Conservation (phyloP, 2,797 vertebrate species). For the Ateles fusciceps region DNA sequence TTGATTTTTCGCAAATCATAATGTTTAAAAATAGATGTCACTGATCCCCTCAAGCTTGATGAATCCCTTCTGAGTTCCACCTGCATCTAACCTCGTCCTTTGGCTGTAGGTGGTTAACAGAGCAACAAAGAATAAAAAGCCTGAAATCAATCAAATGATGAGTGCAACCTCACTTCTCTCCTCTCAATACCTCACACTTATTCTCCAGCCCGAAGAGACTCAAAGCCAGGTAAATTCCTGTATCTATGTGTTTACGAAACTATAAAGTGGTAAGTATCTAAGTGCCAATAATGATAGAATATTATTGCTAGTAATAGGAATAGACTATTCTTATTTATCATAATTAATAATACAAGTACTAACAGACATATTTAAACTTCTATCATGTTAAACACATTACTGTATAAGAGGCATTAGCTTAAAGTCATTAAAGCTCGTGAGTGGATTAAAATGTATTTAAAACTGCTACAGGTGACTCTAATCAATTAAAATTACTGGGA, state of each 20-base stretch:
- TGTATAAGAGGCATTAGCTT: background rate
- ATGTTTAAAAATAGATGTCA: background rate
- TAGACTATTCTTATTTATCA: background rate
- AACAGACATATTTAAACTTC: background rate
- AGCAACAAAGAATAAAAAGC: background rate
- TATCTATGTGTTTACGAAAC: background rate
- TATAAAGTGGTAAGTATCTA: background rate
- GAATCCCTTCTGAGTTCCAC: background rate
- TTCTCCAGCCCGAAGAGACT: background rate
- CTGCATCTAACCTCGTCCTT: background rate
- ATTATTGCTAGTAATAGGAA: background rate
- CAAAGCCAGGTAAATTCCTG: background rate
- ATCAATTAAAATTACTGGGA: background rate
- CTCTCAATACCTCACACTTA: background rate
- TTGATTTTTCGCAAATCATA: conserved; percentile 5
- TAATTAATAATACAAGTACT: background rate
- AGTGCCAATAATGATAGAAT: background rate
- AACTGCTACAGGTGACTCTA: background rate
- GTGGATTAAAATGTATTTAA: conserved; percentile 24
- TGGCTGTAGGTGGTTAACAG: background rate
- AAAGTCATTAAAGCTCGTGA: background rate
- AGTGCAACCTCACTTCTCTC: background rate
- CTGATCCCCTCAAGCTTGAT: background rate
- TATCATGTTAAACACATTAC: background rate
- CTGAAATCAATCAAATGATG: background rate